phyloP scores from a whole-genome alignment of 2,888 invertebrate species.

The Parelbella ahira region DNA sequence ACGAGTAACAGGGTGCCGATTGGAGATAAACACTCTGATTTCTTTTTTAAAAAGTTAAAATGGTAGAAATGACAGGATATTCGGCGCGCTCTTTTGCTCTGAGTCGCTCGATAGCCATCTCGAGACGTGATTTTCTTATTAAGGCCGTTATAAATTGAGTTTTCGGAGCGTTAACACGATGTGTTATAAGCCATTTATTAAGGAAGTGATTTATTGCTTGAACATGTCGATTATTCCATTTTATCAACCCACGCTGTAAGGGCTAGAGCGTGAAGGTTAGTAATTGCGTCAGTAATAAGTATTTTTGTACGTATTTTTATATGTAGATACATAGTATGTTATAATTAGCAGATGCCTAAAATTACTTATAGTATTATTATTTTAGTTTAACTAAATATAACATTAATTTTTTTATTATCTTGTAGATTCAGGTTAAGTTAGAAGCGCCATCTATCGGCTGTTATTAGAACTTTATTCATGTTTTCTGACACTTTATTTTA shows the following conservation, averaged over 20 bases:
- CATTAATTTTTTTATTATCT: no score
- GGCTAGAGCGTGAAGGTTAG: constrained; percentile 25
- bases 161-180: constrained; percentile 31
- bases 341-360: no score
- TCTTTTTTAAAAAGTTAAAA: constrained; percentile 49
- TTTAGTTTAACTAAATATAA: no score
- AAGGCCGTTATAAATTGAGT: constrained; percentile 46
- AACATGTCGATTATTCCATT: constrained; percentile 25
- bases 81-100: constrained; percentile 52
- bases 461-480: no score
- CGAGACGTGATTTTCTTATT: constrained; percentile 40
- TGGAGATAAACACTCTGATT: constrained; percentile 64
- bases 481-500: no score
- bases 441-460: no score
- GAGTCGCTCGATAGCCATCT: constrained; percentile 57
- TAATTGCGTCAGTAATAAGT: constrained; percentile 17
- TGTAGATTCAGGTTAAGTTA: no score
- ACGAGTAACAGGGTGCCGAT: constrained; percentile 79
- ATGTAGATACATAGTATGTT: no score
- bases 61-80: constrained; percentile 69
- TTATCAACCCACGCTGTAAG: constrained; percentile 23
- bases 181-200: constrained; percentile 26
- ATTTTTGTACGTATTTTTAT: no score
- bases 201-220: constrained; percentile 23
- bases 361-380: no score